phyloP scores from a whole-genome alignment of 2,113 vertebrate species.

The Psilopsiagon aymara region DNA sequence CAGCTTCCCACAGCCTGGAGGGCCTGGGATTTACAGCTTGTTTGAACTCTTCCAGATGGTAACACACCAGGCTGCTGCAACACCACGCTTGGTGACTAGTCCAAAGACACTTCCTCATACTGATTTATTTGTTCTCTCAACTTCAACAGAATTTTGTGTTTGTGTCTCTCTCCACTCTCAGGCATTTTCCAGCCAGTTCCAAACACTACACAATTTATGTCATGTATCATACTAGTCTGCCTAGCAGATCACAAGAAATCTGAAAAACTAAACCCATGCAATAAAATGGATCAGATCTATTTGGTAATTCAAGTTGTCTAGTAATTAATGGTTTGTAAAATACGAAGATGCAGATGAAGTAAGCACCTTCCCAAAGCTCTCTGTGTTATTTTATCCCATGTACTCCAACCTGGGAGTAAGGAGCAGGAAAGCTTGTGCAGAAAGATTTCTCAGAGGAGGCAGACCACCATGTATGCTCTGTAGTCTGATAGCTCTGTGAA shows the following conservation, averaged over 20 bases:
- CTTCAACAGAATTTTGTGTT: not conserved
- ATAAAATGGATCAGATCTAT: not conserved
- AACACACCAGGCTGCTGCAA: slow-evolving; percentile 33
- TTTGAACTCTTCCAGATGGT: slow-evolving; percentile 68
- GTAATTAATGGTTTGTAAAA: not conserved
- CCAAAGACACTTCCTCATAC: slow-evolving; percentile 55
- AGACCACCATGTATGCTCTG: not conserved
- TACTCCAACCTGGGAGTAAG: not conserved
- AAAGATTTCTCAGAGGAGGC: not conserved
- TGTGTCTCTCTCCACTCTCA: not conserved
- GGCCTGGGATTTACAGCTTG: slow-evolving; percentile 44
- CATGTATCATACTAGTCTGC: not conserved
- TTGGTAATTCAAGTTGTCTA: not conserved
- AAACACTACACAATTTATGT: not conserved
- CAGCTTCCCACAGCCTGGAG: slow-evolving; percentile 53
- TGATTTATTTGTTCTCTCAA: slow-evolving; percentile 68
- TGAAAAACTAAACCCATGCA: not conserved
- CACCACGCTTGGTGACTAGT: slow-evolving; percentile 15
- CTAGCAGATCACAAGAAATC: not conserved
- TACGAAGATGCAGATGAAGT: not conserved
- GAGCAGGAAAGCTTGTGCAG: not conserved
- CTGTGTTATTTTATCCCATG: not conserved
- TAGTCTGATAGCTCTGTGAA: not conserved
- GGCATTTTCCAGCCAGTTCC: not conserved
- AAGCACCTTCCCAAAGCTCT: not conserved